These are phyloP conservation scores for Zoanthus sansibaricus DNA, from an alignment of 92 coral and sea anemone species.

Conservation along the genomic window DNA sequence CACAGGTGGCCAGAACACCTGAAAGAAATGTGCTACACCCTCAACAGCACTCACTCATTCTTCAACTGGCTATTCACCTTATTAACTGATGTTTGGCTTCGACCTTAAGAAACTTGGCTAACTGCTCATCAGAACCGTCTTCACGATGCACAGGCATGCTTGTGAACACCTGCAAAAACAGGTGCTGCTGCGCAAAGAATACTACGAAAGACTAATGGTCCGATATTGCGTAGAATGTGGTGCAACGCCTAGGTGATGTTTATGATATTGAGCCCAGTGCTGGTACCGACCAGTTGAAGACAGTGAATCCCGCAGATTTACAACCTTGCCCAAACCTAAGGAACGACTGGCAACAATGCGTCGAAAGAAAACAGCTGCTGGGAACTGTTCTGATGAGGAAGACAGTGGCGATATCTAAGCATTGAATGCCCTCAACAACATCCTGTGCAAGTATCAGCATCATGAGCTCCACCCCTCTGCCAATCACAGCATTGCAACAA, in stretches of 20 bases:
- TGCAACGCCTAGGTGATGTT: background rate
- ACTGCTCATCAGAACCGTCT: background rate
- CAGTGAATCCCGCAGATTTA: background rate
- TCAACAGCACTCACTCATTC: background rate
- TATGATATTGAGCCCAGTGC: background rate
- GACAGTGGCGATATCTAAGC: background rate
- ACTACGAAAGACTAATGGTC: conserved; percentile 1
- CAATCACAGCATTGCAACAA: background rate
- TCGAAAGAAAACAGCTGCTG: background rate
- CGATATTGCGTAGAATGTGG: background rate
- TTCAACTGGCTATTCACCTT: background rate
- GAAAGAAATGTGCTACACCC: background rate
- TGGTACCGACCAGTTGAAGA: background rate
- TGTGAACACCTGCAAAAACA: background rate
- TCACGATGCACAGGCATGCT: background rate
- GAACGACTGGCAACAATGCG: background rate
- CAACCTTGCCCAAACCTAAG: conserved; percentile 6
- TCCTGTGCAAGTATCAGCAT: background rate
- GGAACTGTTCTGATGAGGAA: background rate
- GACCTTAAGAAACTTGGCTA: background rate
- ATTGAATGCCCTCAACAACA: background rate
- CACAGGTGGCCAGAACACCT: background rate
- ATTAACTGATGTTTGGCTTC: background rate
- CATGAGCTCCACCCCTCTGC: background rate
- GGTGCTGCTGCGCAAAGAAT: background rate